Evolutionary conservation across 2,113 vertebrate species (phyloP).

Genomic region (Cyprinodon variegatus): DNA sequence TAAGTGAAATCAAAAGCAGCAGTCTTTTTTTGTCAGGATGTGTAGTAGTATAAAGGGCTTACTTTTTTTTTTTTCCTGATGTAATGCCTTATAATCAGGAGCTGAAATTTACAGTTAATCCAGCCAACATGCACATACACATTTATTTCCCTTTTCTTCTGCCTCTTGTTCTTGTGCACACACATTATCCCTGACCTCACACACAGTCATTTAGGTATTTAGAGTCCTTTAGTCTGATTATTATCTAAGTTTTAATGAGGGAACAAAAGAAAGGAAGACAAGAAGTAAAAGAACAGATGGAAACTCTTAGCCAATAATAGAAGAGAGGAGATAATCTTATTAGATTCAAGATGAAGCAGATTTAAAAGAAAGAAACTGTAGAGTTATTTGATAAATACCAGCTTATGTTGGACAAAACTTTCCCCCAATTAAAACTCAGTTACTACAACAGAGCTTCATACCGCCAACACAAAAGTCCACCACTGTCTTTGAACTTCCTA

Average conservation of each 20-base stretch:
- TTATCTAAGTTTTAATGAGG: background rate
- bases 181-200: background rate
- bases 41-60: constrained; percentile 27
- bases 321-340: constrained; percentile 10
- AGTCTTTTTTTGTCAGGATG: constrained; percentile 9
- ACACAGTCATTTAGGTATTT: background rate
- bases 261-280: background rate
- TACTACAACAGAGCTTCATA: constrained; percentile 51
- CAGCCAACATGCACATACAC: constrained; percentile 56
- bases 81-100: constrained; percentile 55
- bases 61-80: background rate
- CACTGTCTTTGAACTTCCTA: constrained; percentile 31
- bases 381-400: background rate
- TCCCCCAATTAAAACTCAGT: constrained; percentile 51
- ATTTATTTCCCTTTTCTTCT: constrained; percentile 25
- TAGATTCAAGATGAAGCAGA: constrained; percentile 32
- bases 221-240: constrained; percentile 6
- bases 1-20: background rate
- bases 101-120: constrained; percentile 62
- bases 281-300: background rate
- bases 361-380: constrained; percentile 31
- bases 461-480: constrained; percentile 36
- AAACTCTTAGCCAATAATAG: constrained; percentile 1
- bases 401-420: constrained; percentile 32
- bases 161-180: constrained; percentile 2